Base-by-base conservation (phyloP, 2,797 vertebrate species). In the Tragelaphus eurycerus region DNA sequence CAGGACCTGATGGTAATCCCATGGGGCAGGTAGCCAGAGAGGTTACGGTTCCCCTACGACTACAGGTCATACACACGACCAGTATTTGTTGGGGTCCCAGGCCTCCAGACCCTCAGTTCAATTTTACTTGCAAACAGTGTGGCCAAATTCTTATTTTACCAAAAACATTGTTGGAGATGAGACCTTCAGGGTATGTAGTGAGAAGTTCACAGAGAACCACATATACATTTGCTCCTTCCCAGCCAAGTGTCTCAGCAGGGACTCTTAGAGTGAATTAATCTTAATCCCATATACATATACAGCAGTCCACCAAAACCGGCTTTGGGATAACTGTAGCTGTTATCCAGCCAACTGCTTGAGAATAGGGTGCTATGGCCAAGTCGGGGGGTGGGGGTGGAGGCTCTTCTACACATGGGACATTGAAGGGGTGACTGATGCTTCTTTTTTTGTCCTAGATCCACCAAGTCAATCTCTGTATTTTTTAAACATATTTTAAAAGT, bases 231-330 rank as follows among this genome's bases (percentile, higher is more conserved):
- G 81, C 31, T 93, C 64, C 55, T 90, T 96, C 48, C 96, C 90
- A 95, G 12, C 7, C 90, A 97, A 84, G 94, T 89, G 95, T 97
- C 97, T 96, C 86, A 96, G 97, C 93, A 98, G 64, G 93, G 21
- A 93, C 96, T 91, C 82, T 97, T 78, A 96, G 52, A 97, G 82
- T 71, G 95, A 97, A 97, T 98, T 96, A 93, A 97, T 97, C 95
- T 94, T 94, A 97, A 96, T 96, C 97, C 96, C 89, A 91, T 86
- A 97, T 95, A 93, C 96, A 34, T 50, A 48, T 6, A 52, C 29
- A 97, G 96, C 97, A 96, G 97, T 50, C 84, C 86, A 96, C 95
- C 88, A 94, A 89, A 84, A 96, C 83, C 93, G 84, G 97, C 96
- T 98, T 96, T 97, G 98, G 96, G 96, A 93, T 3, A 59, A 97